Conservation (phyloP, 2,113 vertebrate species). For the Machaerirhynchus nigripectus region DNA sequence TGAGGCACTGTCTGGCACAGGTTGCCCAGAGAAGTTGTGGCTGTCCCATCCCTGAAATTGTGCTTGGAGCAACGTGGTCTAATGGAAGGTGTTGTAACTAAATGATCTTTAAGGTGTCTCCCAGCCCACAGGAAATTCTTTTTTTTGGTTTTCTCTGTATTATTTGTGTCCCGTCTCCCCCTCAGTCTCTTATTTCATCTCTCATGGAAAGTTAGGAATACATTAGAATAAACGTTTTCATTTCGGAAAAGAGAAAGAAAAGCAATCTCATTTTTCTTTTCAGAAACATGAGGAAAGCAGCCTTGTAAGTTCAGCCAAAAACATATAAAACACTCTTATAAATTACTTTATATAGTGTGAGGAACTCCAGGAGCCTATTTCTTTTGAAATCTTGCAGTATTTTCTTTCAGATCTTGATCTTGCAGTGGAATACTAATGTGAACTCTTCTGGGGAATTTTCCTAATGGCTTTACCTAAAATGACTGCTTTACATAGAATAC, state of each 20-base stretch:
- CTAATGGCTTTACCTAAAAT: slow-evolving; percentile 32
- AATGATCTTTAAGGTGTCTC: background rate
- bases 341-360: background rate
- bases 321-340: background rate
- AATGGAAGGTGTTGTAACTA: background rate
- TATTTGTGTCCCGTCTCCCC: background rate
- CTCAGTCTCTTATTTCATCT: background rate
- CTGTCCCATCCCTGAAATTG: background rate
- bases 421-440: background rate
- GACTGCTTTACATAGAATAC: slow-evolving; percentile 48
- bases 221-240: background rate
- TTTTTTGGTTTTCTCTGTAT: background rate
- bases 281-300: background rate
- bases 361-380: background rate
- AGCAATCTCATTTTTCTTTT: background rate
- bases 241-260: background rate
- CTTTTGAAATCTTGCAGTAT: background rate
- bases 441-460: slow-evolving; percentile 26
- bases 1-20: background rate
- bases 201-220: background rate
- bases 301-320: background rate
- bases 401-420: slow-evolving; percentile 6
- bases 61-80: background rate
- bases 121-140: background rate
- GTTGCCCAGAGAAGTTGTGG: background rate